A percentile compares a stretch with the other conserved stretches of the same genome.
phyloP scores from a whole-genome alignment of 2,113 vertebrate species.

The Etia nguti region DNA sequence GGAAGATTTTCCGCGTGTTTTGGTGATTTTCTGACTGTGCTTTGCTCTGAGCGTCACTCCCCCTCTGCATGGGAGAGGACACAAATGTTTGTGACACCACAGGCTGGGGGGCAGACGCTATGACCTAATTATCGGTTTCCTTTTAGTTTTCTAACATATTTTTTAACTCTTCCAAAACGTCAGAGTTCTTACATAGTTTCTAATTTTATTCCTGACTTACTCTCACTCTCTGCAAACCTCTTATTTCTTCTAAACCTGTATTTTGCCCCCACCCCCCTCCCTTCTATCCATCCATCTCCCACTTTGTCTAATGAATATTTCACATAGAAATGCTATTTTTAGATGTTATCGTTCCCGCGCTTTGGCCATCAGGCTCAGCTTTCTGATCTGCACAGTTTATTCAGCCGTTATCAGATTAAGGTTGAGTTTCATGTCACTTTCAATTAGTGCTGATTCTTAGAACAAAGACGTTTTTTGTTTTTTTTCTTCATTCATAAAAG shows the following conservation, averaged over 20 bases:
- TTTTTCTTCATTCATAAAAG: not conserved
- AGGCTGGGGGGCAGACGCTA: not conserved
- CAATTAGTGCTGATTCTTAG: not conserved
- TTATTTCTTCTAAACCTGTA: not conserved
- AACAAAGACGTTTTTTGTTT: not conserved
- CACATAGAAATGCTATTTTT: slow-evolving; percentile 39
- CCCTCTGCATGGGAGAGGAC: not conserved
- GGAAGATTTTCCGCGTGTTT: not conserved
- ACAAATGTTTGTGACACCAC: slow-evolving; percentile 20
- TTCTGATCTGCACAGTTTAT: not conserved
- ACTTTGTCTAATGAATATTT: slow-evolving; percentile 56
- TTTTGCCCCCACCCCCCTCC: not conserved
- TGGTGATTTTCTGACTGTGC: not conserved
- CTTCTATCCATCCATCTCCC: not conserved
- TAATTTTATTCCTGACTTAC: not conserved
- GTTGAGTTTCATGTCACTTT: slow-evolving; percentile 10
- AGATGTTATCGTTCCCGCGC: not conserved
- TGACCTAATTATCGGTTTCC: slow-evolving; percentile 1
- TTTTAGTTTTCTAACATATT: not conserved
- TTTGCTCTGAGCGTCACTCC: not conserved
- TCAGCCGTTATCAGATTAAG: not conserved
- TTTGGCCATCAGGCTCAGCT: slow-evolving; percentile 18
- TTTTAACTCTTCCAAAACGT: not conserved
- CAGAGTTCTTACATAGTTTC: not conserved
- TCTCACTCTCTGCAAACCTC: not conserved